Conservation (phyloP, 2,113 vertebrate species). For the Cyprinus carpio region DNA sequence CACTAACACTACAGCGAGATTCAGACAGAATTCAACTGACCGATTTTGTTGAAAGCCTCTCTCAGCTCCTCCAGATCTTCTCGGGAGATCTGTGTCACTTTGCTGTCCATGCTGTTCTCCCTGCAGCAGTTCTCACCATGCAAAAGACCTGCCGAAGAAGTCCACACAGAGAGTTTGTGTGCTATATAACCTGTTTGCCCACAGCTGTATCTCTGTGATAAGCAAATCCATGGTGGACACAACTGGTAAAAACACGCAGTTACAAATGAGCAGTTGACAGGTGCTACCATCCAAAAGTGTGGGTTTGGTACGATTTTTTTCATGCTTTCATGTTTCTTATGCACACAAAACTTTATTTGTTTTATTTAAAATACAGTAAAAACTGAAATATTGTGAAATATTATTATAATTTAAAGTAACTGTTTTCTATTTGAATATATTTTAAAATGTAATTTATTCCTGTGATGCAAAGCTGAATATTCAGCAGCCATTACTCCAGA, state of each 20-base stretch:
- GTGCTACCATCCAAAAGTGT: background rate
- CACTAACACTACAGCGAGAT: background rate
- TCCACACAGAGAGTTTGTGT: background rate
- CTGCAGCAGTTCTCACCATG: constrained; percentile 21
- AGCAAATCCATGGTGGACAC: background rate
- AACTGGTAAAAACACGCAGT: background rate
- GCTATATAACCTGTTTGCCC: background rate
- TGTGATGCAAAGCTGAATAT: background rate
- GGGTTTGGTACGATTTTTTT: no score
- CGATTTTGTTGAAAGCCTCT: constrained; percentile 93
- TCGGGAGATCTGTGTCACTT: constrained; percentile 85
- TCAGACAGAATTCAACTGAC: constrained; percentile 66
- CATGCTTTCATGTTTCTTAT: background rate
- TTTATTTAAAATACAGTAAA: background rate
- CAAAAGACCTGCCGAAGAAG: constrained; percentile 35
- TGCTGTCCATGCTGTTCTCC: constrained; percentile 81
- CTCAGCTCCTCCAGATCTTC: constrained; percentile 91
- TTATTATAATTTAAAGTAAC: background rate
- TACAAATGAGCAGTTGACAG: background rate
- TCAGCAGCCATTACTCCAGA: background rate
- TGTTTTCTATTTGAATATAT: background rate
- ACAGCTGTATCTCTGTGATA: background rate
- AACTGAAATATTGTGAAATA: background rate
- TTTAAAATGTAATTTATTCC: background rate
- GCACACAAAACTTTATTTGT: background rate